A percentile compares a stretch with the other conserved stretches of the same genome.
Conservation (phyloP, 1,140 invertebrate species). For the Solenopsis invicta region DNA sequence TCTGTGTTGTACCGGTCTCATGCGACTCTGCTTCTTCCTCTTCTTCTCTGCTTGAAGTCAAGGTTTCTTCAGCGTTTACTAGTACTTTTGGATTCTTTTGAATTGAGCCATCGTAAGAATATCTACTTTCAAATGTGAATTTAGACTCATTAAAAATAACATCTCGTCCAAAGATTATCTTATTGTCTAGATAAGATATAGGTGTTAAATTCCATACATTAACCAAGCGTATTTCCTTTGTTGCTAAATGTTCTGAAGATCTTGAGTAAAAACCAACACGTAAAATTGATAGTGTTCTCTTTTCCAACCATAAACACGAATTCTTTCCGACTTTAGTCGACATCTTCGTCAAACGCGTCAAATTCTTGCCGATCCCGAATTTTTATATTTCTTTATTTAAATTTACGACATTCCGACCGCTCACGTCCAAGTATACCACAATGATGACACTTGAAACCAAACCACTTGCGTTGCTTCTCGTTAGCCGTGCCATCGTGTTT, state of each 20-base stretch:
- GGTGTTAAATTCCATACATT: not conserved
- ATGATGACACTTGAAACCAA: not conserved
- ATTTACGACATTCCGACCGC: not conserved
- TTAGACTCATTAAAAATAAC: not conserved
- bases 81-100: not conserved
- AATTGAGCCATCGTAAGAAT: not conserved
- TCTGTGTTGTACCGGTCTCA: no score
- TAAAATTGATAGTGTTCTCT: not conserved
- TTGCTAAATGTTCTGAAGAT: not conserved
- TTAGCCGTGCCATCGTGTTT: no score
- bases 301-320: not conserved
- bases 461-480: not conserved
- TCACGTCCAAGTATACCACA: not conserved
- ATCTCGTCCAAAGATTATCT: not conserved
- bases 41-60: not conserved
- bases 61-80: not conserved
- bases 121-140: not conserved
- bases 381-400: not conserved
- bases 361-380: not conserved
- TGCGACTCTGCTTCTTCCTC: not conserved
- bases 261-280: not conserved
- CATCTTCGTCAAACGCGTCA: not conserved
- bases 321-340: not conserved
- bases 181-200: not conserved
- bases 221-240: not conserved